These are phyloP conservation scores for Ciconia boyciana DNA, from an alignment of 2,113 vertebrate genomes.

Conservation along the genomic window DNA sequence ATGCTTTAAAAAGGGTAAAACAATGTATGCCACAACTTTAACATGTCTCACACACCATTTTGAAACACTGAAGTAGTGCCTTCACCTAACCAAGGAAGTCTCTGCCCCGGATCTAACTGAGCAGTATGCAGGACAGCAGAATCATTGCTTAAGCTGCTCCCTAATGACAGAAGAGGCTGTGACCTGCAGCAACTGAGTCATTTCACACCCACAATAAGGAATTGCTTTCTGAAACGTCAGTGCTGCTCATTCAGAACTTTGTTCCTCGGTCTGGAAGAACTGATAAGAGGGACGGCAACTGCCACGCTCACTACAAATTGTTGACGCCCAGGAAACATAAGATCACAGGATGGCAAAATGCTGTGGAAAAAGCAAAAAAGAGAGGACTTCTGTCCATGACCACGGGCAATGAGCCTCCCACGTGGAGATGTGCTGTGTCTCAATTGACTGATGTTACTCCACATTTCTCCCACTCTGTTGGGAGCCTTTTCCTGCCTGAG, in stretches of 20 bases:
- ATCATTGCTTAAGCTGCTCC: background rate
- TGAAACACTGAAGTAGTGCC: background rate
- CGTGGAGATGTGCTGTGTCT: background rate
- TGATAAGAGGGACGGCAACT: slow-evolving; percentile 48
- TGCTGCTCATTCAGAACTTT: slow-evolving; percentile 46
- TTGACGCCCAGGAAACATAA: background rate
- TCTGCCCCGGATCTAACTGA: accelerated
- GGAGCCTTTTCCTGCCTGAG: background rate
- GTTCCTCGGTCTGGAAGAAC: slow-evolving; percentile 24
- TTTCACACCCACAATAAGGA: slow-evolving; percentile 38
- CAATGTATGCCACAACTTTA: background rate
- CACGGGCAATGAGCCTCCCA: background rate
- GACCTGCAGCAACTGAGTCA: slow-evolving; percentile 51
- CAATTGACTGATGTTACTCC: background rate
- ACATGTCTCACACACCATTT: background rate
- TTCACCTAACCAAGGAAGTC: background rate
- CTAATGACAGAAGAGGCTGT: background rate
- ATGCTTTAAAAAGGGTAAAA: background rate
- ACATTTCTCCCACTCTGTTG: background rate
- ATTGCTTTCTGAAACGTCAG: slow-evolving; percentile 45
- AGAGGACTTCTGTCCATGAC: background rate
- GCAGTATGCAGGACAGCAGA: background rate
- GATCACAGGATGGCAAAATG: background rate
- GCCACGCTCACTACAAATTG: background rate
- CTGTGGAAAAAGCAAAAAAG: background rate